Conservation (phyloP, 2,797 vertebrate genomes). For the Sarcophilus harrisii region DNA sequence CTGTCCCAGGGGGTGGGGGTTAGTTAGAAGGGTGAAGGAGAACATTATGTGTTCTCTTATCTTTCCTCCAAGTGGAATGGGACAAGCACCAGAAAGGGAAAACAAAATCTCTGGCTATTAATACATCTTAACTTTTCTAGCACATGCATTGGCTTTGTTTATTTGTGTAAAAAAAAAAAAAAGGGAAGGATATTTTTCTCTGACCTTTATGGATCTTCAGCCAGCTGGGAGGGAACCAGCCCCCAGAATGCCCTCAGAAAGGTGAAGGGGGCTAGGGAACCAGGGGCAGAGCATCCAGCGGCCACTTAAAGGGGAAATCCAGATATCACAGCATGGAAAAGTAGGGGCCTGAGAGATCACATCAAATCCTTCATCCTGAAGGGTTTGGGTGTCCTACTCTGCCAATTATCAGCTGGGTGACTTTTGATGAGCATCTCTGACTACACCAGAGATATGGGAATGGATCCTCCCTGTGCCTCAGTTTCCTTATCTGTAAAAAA, state of each 20-base stretch:
- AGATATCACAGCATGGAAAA: background rate
- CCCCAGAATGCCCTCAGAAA: background rate
- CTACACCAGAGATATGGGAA: background rate
- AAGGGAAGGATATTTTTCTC: constrained; percentile 82
- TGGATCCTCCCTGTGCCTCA: background rate
- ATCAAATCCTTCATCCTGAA: background rate
- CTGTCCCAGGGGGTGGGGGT: constrained; percentile 74
- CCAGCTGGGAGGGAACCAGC: constrained; percentile 72
- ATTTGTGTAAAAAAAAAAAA: constrained; percentile 80
- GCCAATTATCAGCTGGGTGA: background rate
- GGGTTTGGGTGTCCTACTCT: background rate
- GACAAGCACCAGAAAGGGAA: constrained; percentile 85
- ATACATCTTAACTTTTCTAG: constrained; percentile 82
- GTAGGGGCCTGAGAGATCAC: background rate
- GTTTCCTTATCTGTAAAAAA: background rate
- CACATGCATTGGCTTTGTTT: constrained; percentile 83
- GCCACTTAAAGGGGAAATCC: background rate
- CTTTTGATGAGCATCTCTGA: background rate
- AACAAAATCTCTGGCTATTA: constrained; percentile 88
- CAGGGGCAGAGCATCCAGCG: background rate
- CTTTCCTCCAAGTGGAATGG: constrained; percentile 80
- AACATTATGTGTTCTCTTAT: constrained; percentile 86
- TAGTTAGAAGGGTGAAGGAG: constrained; percentile 64
- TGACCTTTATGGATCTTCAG: constrained; percentile 79
- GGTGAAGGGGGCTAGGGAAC: constrained; percentile 17